These are phyloP conservation scores for Drosophila trapezifrons DNA, from an alignment of 1,140 invertebrate genomes.

Conservation along the genomic window DNA sequence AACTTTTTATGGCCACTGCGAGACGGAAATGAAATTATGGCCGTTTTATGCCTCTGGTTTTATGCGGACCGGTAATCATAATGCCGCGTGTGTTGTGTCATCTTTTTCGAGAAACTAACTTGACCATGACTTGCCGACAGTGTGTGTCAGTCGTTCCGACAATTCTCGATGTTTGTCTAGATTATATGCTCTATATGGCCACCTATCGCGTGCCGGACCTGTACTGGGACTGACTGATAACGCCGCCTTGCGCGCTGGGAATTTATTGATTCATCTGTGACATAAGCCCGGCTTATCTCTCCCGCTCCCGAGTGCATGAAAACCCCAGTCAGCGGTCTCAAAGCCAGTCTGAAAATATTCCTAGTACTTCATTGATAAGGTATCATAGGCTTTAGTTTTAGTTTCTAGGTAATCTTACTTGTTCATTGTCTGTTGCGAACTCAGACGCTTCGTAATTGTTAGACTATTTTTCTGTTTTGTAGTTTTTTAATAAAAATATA, in stretches of 20 bases:
- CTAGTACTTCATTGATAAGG: constrained; percentile 16
- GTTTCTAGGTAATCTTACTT: constrained; percentile 4
- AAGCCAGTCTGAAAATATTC: constrained; percentile 5
- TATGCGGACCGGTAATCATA: constrained; percentile 14
- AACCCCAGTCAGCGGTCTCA: neutral
- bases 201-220: constrained; percentile 42
- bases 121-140: constrained; percentile 34
- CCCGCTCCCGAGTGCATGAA: constrained; percentile 12
- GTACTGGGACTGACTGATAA: constrained; percentile 46
- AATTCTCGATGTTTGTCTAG: constrained; percentile 29
- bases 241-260: constrained; percentile 20
- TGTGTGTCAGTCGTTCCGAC: constrained; percentile 9
- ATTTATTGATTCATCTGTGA: constrained; percentile 61
- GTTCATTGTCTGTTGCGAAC: neutral
- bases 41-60: constrained; percentile 23
- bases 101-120: constrained; percentile 21
- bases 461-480: neutral
- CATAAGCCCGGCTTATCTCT: constrained; percentile 62
- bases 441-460: neutral
- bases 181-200: constrained; percentile 20
- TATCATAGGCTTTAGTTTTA: neutral
- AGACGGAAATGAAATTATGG: constrained; percentile 40
- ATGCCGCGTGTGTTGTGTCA: constrained; percentile 1
- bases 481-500: neutral
- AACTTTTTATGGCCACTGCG: constrained; percentile 18